Evolutionary conservation across 2,888 invertebrate species (phyloP), one percentile per base, ranked within the genome.

Genomic region (Drosophila nigricruria): DNA sequence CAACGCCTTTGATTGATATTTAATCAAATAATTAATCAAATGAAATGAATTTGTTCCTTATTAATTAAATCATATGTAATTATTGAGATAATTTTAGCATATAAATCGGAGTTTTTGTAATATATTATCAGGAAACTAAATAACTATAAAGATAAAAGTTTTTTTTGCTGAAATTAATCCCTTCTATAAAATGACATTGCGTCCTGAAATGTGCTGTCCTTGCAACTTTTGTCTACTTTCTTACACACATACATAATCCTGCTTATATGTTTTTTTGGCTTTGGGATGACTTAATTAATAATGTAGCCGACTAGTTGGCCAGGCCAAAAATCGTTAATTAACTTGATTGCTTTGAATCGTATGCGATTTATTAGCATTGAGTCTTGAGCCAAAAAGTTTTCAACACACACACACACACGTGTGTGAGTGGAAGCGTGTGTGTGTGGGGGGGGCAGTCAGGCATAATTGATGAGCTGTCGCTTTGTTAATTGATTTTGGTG

Each of bases 261-360:
- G 23, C 45, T 45, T 38, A 18, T 30, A 27, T 14, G 8, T 27
- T 50, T 65, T 65, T 70, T 59, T 78, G 74, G 57, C 57, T 73
- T 73, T 73, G 14, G 42, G 62, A 67, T 66, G 64, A 79, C 74
- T 88, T 89, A 88, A 90, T 89, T 89, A 89, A 90, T 90, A 90
- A 89, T 90, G 80, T 88, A 78, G 75, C 65, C 70, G 64, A 70
- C 73, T 76, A 85, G 70, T 77, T 70, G 71, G 54, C 82, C 69
- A 9, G 67, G 53, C 71, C 71, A 89, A 87, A 89, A 87, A 82
- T 74, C 81, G 79, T 85, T 89, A 90, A 89, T 89, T 89, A 90
- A 87, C 77, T 81, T 85, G 88, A 90, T 91, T 90, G 89, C 77
- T 77, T 90, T 79, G 79, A 77, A 79, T 88, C 79, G 75, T 62